Evolutionary conservation across 2,888 invertebrate species (phyloP), one percentile per base, ranked within the genome.

Genomic region (Sylvicola cinctus): DNA sequence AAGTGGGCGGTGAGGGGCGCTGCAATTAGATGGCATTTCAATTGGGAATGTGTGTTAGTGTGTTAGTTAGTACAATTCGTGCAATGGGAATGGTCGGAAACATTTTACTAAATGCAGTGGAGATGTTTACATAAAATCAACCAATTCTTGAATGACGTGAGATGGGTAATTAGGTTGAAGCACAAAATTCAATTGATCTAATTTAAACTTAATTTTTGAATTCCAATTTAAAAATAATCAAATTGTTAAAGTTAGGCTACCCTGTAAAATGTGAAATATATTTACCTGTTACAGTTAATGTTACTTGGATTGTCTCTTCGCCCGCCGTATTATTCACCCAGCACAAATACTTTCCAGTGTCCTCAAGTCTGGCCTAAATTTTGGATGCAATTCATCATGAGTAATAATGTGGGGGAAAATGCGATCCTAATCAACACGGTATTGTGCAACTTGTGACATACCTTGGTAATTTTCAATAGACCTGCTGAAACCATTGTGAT

Each of bases 301-400:
- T 72, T 44, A 81, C 75, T 48, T 77, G 70, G 31, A 78, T 71
- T 29, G 74, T 74, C 51, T 81, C 79, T 48, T 74, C 77, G 16
- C 88, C 90, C 3, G 80, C 77, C 6, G 81, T 77, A 55, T 90
- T 91, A 61, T 85, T 87, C 36, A 84, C 81, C 66, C 78, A 80
- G 60, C 91, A 91, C 37, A 81, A 70, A 60, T 87, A 88, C 45
- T 77, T 71, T 33, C 88, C 90, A 37, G 77, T 70, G 54, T 91
- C 90, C 49, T 79, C 79, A 34, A 75, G 61, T 39, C 75, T 60
- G 40, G 56, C 57, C 58, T 57, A 25, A 13, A 15, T n/a, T n/a
- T n/a, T n/a, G n/a, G n/a, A n/a, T n/a, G n/a, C 13, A 25, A 13
- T 12, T 12, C 25, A 4, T 26, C 6, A 6, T 11, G 15, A 23